phyloP scores from a whole-genome alignment of 2,888 invertebrate species.

The Platynereis dumerilii region DNA sequence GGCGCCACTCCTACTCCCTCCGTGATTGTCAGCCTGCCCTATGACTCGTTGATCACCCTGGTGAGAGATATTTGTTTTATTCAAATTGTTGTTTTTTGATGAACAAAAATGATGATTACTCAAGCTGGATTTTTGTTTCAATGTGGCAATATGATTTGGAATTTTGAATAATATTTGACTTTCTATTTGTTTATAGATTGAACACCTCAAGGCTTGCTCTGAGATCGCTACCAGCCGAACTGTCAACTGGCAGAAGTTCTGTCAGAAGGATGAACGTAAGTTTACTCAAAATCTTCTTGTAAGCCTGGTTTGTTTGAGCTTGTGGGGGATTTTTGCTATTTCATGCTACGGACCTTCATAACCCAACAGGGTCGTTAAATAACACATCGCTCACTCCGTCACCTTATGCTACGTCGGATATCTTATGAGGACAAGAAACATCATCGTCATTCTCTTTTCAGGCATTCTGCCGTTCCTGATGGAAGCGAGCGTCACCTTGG shows the following conservation, averaged over 20 bases:
- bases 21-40: slow-evolving; percentile 70
- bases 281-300: background rate
- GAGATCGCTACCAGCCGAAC: slow-evolving; percentile 91
- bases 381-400: no score
- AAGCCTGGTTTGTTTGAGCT: no score
- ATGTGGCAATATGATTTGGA: background rate
- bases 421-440: no score
- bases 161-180: background rate
- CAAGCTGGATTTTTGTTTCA: background rate
- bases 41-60: slow-evolving; percentile 89
- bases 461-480: slow-evolving; percentile 80
- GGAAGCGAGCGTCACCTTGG: slow-evolving; percentile 80
- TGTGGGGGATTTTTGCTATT: no score
- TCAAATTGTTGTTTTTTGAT: background rate
- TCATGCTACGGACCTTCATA: no score
- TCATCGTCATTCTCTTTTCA: no score
- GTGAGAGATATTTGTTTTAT: slow-evolving; percentile 38
- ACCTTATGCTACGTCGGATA: no score
- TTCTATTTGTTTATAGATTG: slow-evolving; percentile 70
- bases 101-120: background rate
- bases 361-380: no score
- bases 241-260: slow-evolving; percentile 87
- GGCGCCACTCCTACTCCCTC: slow-evolving; percentile 9
- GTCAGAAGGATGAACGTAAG: slow-evolving; percentile 55
- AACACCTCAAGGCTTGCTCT: slow-evolving; percentile 90